Percentiles rank a stretch among this genome's conserved stretches.
Evolutionary conservation across 2,888 invertebrate species (phyloP).

Genomic region (Nesidiocoris tenuis): DNA sequence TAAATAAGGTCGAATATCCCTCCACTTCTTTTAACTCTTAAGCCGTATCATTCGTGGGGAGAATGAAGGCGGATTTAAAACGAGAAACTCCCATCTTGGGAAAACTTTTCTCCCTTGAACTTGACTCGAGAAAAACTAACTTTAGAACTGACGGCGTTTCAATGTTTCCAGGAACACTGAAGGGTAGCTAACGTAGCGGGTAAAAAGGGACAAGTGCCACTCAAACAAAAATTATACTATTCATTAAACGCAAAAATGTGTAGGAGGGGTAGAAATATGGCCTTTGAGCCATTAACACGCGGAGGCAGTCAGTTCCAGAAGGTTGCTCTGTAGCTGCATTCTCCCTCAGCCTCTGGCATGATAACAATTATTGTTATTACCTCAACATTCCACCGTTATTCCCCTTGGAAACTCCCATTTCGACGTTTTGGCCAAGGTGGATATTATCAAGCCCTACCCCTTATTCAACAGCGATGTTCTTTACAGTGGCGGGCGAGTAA

Average conservation of each 20-base stretch:
- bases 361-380: constrained; percentile 41
- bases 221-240: constrained; percentile 32
- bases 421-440: neutral
- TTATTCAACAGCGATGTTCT: neutral
- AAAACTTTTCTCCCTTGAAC: neutral
- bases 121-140: neutral
- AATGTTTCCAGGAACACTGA: neutral
- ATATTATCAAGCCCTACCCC: neutral
- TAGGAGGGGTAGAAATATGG: neutral
- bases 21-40: neutral
- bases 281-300: constrained; percentile 11
- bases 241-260: constrained; percentile 11
- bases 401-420: neutral
- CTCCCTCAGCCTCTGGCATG: constrained; percentile 2
- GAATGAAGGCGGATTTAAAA: neutral
- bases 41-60: neutral
- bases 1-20: neutral
- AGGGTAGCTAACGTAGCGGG: constrained; percentile 8
- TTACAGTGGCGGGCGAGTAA: neutral
- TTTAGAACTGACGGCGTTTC: neutral
- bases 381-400: constrained; percentile 13
- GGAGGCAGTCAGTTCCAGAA: neutral
- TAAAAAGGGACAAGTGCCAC: constrained; percentile 17
- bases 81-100: neutral
- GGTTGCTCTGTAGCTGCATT: neutral